These are phyloP conservation scores for Paracyclopina nana DNA, from an alignment of 1,140 invertebrate species.

Conservation along the genomic window DNA sequence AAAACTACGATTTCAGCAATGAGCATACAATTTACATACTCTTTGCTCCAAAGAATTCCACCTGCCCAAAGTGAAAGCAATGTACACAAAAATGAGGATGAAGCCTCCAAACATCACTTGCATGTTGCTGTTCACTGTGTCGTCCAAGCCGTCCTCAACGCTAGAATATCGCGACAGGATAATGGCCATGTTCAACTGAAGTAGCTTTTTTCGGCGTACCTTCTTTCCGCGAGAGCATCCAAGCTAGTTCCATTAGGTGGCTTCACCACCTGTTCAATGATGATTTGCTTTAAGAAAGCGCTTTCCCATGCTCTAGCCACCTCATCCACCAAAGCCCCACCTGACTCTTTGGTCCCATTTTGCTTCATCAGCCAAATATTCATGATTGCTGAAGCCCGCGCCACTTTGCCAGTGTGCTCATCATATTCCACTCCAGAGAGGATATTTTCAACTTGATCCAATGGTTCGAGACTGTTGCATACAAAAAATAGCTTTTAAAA, in stretches of 20 bases:
- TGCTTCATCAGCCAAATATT: neutral
- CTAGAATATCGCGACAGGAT: no score
- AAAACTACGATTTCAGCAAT: neutral
- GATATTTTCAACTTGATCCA: neutral
- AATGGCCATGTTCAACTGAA: no score
- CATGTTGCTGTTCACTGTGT: neutral
- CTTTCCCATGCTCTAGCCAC: neutral
- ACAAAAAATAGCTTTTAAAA: no score
- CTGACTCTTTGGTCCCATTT: neutral
- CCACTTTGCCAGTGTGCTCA: neutral
- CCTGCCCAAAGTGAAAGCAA: neutral
- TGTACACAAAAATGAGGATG: neutral
- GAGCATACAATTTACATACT: neutral
- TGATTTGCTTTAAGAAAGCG: neutral
- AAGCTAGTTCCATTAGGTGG: no score
- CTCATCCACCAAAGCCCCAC: neutral
- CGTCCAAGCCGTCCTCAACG: no score
- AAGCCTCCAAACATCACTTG: neutral
- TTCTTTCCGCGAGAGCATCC: no score
- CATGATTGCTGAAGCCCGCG: neutral
- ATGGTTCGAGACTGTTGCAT: no score
- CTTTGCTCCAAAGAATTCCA: slow-evolving; percentile 1
- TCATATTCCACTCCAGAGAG: neutral
- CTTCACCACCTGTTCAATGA: no score
- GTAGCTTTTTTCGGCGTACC: no score